Conservation (phyloP, 2,888 invertebrate genomes). For the Beris morrisii region DNA sequence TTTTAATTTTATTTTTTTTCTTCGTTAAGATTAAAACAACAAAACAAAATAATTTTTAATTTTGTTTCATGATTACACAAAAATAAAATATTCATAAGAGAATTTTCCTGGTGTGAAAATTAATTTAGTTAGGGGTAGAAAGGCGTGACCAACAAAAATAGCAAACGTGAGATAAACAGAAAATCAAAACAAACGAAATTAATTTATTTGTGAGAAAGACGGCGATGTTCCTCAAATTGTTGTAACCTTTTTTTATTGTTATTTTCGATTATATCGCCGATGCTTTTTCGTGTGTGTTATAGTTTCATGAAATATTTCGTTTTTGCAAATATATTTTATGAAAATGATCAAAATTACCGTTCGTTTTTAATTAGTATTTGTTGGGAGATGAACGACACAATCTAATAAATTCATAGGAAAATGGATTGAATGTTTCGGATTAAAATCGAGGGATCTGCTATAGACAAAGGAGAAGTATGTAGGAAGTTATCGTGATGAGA, state of each 20-base stretch:
- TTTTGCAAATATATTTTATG: slow-evolving; percentile 31
- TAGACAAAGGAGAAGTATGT: no score
- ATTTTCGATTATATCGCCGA: not conserved
- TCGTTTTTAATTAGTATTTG: not conserved
- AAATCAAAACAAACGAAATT: slow-evolving; percentile 9
- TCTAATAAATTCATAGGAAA: no score
- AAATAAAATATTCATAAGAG: slow-evolving; percentile 1
- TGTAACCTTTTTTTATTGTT: not conserved
- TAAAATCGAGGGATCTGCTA: no score
- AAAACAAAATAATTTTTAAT: slow-evolving; percentile 1
- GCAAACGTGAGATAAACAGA: not conserved
- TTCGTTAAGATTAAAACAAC: slow-evolving; percentile 20
- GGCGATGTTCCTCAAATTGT: slow-evolving; percentile 19
- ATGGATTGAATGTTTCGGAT: no score
- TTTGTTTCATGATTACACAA: slow-evolving; percentile 7
- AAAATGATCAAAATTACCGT: slow-evolving; percentile 3
- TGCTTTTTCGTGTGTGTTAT: not conserved
- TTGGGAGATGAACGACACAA: no score
- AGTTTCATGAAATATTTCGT: slow-evolving; percentile 23
- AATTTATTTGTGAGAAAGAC: slow-evolving; percentile 29
- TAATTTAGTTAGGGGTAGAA: slow-evolving; percentile 15
- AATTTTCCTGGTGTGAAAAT: slow-evolving; percentile 16
- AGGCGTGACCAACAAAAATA: not conserved
- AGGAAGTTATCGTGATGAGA: no score
- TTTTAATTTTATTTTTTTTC: not conserved